Conservation (phyloP, 2,888 invertebrate genomes). For the Eubasilissa splendida region DNA sequence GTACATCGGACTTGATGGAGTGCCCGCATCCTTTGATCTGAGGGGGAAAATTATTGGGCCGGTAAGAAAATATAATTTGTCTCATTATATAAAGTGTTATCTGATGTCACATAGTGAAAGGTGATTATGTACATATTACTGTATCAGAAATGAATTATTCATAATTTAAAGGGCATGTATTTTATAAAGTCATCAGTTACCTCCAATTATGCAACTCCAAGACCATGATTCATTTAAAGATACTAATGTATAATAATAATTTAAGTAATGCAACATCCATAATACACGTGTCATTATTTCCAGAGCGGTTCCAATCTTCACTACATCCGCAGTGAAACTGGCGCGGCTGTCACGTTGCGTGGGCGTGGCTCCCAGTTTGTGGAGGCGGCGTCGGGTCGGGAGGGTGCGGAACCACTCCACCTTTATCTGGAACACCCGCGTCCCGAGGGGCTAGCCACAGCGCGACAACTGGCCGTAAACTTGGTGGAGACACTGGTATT, state of each 20-base stretch:
- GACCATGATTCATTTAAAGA: too few species aligned
- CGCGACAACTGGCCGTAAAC: slow-evolving; percentile 82
- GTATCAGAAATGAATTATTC: too few species aligned
- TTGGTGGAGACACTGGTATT: slow-evolving; percentile 84
- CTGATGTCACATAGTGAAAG: too few species aligned
- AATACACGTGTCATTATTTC: not conserved
- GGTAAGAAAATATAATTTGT: slow-evolving; percentile 60
- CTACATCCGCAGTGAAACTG: slow-evolving; percentile 85
- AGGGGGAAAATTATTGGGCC: slow-evolving; percentile 82
- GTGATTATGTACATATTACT: too few species aligned
- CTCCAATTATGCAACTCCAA: too few species aligned
- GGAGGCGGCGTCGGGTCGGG: slow-evolving; percentile 49
- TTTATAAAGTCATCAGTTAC: too few species aligned
- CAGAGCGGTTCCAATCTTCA: slow-evolving; percentile 81
- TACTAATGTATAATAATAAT: too few species aligned
- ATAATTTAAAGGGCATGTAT: too few species aligned
- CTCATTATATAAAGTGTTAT: not conserved
- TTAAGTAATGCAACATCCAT: too few species aligned
- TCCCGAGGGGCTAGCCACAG: slow-evolving; percentile 78
- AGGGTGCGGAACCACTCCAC: slow-evolving; percentile 77
- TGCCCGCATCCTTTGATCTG: slow-evolving; percentile 83
- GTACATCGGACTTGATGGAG: slow-evolving; percentile 83
- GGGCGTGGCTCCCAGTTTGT: slow-evolving; percentile 74
- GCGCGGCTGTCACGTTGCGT: slow-evolving; percentile 82
- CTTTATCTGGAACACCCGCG: slow-evolving; percentile 83